phyloP scores from a whole-genome alignment of 2,888 invertebrate genomes.

The Scaptomyza tumidula region DNA sequence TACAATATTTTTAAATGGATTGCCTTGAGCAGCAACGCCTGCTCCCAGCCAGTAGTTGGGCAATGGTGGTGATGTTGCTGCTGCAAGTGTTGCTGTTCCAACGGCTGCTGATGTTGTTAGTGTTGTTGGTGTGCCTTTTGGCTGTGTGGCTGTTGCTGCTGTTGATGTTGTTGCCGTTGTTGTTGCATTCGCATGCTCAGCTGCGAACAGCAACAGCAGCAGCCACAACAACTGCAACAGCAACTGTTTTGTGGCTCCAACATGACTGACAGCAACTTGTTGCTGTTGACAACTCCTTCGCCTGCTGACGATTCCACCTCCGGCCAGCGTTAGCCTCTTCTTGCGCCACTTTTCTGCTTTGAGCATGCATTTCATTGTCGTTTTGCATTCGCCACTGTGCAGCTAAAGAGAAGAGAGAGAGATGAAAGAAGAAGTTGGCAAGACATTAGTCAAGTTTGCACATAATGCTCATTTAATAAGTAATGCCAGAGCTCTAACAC shows the following conservation, averaged over 20 bases:
- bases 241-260: slow-evolving; percentile 36
- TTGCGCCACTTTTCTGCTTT: slow-evolving; percentile 76
- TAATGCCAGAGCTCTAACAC: slow-evolving; percentile 17
- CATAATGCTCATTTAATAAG: slow-evolving; percentile 47
- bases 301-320: slow-evolving; percentile 34
- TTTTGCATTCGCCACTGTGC: slow-evolving; percentile 81
- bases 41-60: slow-evolving; percentile 27
- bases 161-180: slow-evolving; percentile 54
- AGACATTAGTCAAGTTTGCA: slow-evolving; percentile 15
- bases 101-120: slow-evolving; percentile 25
- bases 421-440: background rate
- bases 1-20: slow-evolving; percentile 77
- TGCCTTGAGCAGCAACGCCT: slow-evolving; percentile 37
- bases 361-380: slow-evolving; percentile 84
- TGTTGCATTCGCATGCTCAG: slow-evolving; percentile 61
- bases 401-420: slow-evolving; percentile 40
- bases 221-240: slow-evolving; percentile 36
- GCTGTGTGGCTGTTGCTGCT: slow-evolving; percentile 36
- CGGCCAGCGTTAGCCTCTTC: slow-evolving; percentile 63
- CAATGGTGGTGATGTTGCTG: slow-evolving; percentile 22
- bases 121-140: slow-evolving; percentile 35
- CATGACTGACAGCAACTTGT: slow-evolving; percentile 60
- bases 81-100: slow-evolving; percentile 8
- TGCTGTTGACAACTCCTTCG: slow-evolving; percentile 51
- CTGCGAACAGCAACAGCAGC: slow-evolving; percentile 60